Evolutionary conservation across 1,140 invertebrate species (phyloP), one percentile per base, ranked within the genome.

Genomic region (Penaeus japonicus): DNA sequence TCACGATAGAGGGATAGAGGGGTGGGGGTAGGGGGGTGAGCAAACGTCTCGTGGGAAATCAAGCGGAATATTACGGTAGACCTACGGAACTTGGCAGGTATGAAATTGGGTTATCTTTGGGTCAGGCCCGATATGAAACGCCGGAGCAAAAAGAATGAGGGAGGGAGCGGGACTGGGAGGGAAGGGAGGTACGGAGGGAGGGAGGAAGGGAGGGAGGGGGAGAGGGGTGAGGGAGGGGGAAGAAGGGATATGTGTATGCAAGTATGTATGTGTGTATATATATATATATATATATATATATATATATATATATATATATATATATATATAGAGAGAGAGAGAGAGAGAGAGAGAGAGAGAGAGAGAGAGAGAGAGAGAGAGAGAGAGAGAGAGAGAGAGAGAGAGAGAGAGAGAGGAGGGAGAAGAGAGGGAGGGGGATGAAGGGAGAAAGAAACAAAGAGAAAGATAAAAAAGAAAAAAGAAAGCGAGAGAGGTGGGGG

Each of bases 381-480:
- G 75, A 78, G 75, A 32, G 75, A 78, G 75, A 78, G 75, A 78
- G n/a, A 78, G 75, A 39, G n/a, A 78, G 75, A 78, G n/a, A 5
- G 30, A 35, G 30, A 15, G 75, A 15, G 30, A 24, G 70, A 2
- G 2, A 65, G 24, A 35, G 35, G 70, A 75, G 70, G 24, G 70
- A 75, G 7, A 24, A 35, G 24, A 35, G 35, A 35, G 7, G 7
- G 35, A 35, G 24, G 70, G 7, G 70, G n/a, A n/a, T n/a, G n/a
- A n/a, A n/a, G n/a, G 22, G 73, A 27, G 73, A 27, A 20, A 70
- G 65, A 22, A 20, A 59, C 15, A 59, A n/a, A 59, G 57, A 59
- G 57, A 59, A n/a, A 59, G 57, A 59, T n/a, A 70, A 30, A 70
- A 30, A 70, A 30, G 32, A 30, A 70, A 30, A 70, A 30, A 70